These are phyloP conservation scores for Mus musculus DNA, from an alignment of 2,113 vertebrate species.

Conservation along the genomic window DNA sequence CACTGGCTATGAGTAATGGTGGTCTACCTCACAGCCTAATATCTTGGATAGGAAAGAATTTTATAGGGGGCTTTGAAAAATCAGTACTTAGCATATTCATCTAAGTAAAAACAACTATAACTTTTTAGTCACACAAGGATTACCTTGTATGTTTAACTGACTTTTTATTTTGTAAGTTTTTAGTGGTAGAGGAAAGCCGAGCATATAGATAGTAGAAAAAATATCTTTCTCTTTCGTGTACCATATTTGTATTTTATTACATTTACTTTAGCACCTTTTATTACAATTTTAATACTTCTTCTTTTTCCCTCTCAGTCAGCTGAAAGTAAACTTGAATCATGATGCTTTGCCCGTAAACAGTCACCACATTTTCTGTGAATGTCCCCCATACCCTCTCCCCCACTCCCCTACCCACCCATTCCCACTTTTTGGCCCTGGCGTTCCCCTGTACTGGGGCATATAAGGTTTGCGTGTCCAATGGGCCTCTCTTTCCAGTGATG, in stretches of 20 bases:
- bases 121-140: slow-evolving; percentile 17
- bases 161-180: slow-evolving; percentile 46
- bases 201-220: neutral
- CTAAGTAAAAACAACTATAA: slow-evolving; percentile 45
- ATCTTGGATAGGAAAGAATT: slow-evolving; percentile 30
- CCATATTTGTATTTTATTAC: neutral
- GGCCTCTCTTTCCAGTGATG: no score
- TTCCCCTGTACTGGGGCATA: no score
- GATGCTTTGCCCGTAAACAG: neutral
- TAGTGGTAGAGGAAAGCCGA: slow-evolving; percentile 11
- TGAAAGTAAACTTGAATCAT: slow-evolving; percentile 58
- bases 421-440: no score
- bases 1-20: neutral
- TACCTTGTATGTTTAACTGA: slow-evolving; percentile 20
- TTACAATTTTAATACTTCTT: neutral
- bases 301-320: neutral
- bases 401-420: no score
- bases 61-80: neutral
- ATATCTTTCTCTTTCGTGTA: slow-evolving; percentile 28
- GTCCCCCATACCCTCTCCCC: no score
- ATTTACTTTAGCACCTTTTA: slow-evolving; percentile 25
- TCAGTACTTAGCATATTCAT: slow-evolving; percentile 20
- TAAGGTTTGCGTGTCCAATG: no score
- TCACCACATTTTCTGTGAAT: neutral
- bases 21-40: neutral